phyloP scores from a whole-genome alignment of 2,888 invertebrate species.

The Tenodera sinensis region DNA sequence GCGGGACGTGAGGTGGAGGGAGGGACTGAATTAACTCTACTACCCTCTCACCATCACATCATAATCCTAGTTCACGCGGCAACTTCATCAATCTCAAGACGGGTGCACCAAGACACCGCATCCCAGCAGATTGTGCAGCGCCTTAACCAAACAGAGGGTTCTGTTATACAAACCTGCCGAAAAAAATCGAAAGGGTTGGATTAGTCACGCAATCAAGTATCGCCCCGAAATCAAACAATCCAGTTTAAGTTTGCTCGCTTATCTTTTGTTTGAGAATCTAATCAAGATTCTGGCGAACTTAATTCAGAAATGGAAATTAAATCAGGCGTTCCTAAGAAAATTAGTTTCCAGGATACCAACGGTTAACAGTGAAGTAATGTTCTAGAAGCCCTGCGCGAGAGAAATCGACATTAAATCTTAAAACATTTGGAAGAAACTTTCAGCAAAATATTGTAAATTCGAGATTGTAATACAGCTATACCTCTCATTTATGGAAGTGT shows the following conservation, averaged over 20 bases:
- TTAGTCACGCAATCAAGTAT: slow-evolving; percentile 1
- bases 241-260: not conserved
- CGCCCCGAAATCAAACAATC: slow-evolving; percentile 2
- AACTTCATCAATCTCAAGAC: slow-evolving; percentile 7
- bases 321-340: too few relatives aligned
- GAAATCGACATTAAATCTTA: too few relatives aligned
- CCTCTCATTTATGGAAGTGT: too few relatives aligned
- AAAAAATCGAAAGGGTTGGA: not conserved
- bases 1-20: slow-evolving; percentile 4
- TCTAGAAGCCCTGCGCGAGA: too few relatives aligned
- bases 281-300: not conserved
- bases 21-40: not conserved
- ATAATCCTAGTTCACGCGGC: not conserved
- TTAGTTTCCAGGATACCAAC: too few relatives aligned
- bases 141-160: not conserved
- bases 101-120: not conserved
- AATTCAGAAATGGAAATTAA: too few relatives aligned
- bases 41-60: not conserved
- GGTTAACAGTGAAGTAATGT: too few relatives aligned
- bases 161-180: not conserved
- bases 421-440: too few relatives aligned
- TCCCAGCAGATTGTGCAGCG: not conserved
- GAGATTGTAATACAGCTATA: too few relatives aligned
- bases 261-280: not conserved
- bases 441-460: too few relatives aligned